A percentile compares a stretch with the other conserved stretches of the same genome.
Evolutionary conservation across 2,113 vertebrate species (phyloP).

Genomic region (Atherinomorus stipes): DNA sequence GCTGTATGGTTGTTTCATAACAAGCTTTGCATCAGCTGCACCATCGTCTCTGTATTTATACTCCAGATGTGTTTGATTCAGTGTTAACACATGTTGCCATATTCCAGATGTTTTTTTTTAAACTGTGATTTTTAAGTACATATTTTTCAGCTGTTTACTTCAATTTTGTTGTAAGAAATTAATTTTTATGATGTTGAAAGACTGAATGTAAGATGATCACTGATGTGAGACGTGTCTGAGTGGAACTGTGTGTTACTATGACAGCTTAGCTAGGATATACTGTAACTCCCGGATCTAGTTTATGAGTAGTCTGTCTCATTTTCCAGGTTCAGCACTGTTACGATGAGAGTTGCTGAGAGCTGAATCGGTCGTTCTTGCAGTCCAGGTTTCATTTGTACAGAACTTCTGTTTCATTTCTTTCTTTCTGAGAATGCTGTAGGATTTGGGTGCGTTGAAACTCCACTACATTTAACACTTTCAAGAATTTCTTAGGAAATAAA

Average conservation of each 20-base stretch:
- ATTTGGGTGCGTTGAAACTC: slow-evolving; percentile 53
- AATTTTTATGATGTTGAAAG: slow-evolving; percentile 57
- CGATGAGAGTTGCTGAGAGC: slow-evolving; percentile 17
- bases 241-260: slow-evolving; percentile 56
- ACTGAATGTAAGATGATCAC: slow-evolving; percentile 74
- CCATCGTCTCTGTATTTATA: background rate
- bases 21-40: slow-evolving; percentile 1
- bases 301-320: slow-evolving; percentile 23
- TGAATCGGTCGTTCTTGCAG: slow-evolving; percentile 26
- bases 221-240: slow-evolving; percentile 33
- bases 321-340: slow-evolving; percentile 70
- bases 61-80: slow-evolving; percentile 28
- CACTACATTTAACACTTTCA: slow-evolving; percentile 69
- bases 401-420: slow-evolving; percentile 21
- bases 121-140: slow-evolving; percentile 64
- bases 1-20: slow-evolving; percentile 2
- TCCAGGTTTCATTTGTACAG: slow-evolving; percentile 57
- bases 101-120: slow-evolving; percentile 37
- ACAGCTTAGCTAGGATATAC: slow-evolving; percentile 48
- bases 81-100: slow-evolving; percentile 36
- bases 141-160: slow-evolving; percentile 65
- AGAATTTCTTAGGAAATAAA: slow-evolving; percentile 82
- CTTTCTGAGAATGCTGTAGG: slow-evolving; percentile 47
- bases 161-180: slow-evolving; percentile 56
- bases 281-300: slow-evolving; percentile 58